phyloP scores from a whole-genome alignment of 2,113 vertebrate species.

The Gobio gobio region DNA sequence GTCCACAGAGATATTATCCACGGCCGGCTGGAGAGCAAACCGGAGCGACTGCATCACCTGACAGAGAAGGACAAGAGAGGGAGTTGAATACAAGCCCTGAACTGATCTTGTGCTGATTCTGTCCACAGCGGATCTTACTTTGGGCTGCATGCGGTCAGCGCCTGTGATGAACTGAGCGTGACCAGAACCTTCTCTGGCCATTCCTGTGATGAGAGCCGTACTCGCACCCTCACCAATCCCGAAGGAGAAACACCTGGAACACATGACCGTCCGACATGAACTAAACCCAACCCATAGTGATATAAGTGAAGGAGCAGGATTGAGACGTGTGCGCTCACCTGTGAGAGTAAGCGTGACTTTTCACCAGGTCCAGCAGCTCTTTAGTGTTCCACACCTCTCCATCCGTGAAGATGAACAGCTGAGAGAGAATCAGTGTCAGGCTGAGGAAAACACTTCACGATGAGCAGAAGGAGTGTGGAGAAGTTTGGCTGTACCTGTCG shows the following conservation, averaged over 20 bases:
- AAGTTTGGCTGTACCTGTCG: conserved; percentile 73
- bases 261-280: not conserved
- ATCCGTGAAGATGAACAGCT: not conserved
- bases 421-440: not conserved
- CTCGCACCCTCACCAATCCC: conserved; percentile 85
- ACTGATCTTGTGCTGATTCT: conserved; percentile 65
- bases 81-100: not conserved
- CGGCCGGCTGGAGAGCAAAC: conserved; percentile 70
- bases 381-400: not conserved
- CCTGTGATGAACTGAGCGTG: conserved; percentile 80
- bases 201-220: conserved; percentile 80
- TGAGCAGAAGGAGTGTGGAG: no score
- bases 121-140: conserved; percentile 55
- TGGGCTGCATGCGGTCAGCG: conserved; percentile 14
- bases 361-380: not conserved
- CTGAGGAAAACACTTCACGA: no score
- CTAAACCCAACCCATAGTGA: not conserved
- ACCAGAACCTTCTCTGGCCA: conserved; percentile 77
- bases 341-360: not conserved
- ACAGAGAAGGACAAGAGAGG: not conserved
- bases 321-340: not conserved
- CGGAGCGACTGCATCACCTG: conserved; percentile 65
- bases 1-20: conserved; percentile 67
- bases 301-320: not conserved
- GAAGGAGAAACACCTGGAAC: conserved; percentile 74